Evolutionary conservation across 30 jellyfish, hydroid and myxozoan genomes (phyloP), one percentile per base, ranked within the genome.

Genomic region (Hydractinia echinata): DNA sequence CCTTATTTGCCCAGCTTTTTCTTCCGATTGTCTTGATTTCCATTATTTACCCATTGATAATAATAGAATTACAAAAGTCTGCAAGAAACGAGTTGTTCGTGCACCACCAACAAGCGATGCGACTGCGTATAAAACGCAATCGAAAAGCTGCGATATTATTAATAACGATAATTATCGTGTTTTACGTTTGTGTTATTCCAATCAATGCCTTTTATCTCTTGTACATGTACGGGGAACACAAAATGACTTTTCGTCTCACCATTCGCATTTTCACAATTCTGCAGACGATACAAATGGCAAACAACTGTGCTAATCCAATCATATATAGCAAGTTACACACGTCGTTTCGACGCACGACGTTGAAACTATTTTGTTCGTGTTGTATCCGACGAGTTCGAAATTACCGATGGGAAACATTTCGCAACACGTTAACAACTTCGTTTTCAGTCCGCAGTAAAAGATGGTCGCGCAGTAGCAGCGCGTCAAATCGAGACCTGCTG

Each of bases 241-340:
- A n/a, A 21, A 76, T 53, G 30, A 52, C 83, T 10, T 10, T 52
- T 10, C n/a, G 18, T 15, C 11, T 48, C 10, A 19, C 49, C 6
- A 61, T 16, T 13, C 61, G 10, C 7, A 53, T 91, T 1, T 89
- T 80, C 83, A 62, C 66, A 5, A 39, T 61, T 16, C 71, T 94
- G 55, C 51, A 88, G 49, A 19, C 88, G 84, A 10, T 94, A 67
- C 95, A 49, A 39, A 83, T 88, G 67, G 66, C 86, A 5, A 94
- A 94, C 53, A 89, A 95, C 21, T 81, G 96, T 54, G 99, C 86
- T 68, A 94, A 94, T 61, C 99, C 99, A 6, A 51, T 94, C 48
- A 94, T 94, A 7, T 94, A 94, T 60, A 82, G 96, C 30, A 94
- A 94, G 51, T 83, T 94, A 68, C 99, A 94, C 76, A 84, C 79